phyloP scores from a whole-genome alignment of 2,113 vertebrate species.

The Canis aureus region DNA sequence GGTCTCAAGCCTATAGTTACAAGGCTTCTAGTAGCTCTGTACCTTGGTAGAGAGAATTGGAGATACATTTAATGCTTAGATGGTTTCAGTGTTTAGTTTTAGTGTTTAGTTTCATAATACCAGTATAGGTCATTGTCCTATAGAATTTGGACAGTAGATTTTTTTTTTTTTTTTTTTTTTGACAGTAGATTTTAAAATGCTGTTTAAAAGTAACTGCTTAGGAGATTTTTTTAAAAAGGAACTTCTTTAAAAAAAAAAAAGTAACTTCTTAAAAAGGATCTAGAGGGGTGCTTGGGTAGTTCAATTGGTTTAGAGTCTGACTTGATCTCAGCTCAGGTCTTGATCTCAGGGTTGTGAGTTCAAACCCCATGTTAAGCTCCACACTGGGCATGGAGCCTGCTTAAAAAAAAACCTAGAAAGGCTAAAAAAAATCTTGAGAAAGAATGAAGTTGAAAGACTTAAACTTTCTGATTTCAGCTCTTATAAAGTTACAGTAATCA shows the following conservation, averaged over 20 bases:
- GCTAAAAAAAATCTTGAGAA: slow-evolving; percentile 46
- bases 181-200: background rate
- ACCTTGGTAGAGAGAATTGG: background rate
- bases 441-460: background rate
- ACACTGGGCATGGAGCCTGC: no score
- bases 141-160: slow-evolving; percentile 19
- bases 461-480: background rate
- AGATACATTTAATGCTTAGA: background rate
- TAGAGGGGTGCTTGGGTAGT: background rate
- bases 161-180: no score
- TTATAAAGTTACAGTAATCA: background rate
- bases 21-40: background rate
- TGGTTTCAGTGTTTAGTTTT: background rate
- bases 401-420: background rate
- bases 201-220: slow-evolving; percentile 24
- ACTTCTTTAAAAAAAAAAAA: background rate
- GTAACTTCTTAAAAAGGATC: background rate
- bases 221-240: background rate
- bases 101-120: background rate
- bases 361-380: no score
- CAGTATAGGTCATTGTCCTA: background rate
- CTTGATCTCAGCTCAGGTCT: background rate
- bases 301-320: background rate
- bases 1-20: background rate
- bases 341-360: no score